Conservation (phyloP, 2,888 invertebrate genomes). For the Himalopsyche japonica region DNA sequence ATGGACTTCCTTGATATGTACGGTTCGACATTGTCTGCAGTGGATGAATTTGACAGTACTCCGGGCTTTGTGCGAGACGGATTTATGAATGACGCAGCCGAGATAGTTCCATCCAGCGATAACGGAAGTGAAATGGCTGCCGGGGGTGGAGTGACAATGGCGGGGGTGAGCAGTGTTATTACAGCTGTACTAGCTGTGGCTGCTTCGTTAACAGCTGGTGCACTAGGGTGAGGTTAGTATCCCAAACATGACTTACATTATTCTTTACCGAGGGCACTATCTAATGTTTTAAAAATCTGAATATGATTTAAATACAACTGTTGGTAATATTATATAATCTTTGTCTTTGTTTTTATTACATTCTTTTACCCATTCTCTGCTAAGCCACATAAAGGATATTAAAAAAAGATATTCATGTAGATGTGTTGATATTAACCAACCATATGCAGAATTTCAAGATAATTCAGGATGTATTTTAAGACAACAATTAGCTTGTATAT, state of each 20-base stretch:
- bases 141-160: conserved; percentile 48
- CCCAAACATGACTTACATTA: not conserved
- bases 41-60: conserved; percentile 48
- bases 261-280: not conserved
- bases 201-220: conserved; percentile 69
- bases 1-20: conserved; percentile 78
- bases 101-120: conserved; percentile 43
- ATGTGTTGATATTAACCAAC: too few species aligned
- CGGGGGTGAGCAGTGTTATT: conserved; percentile 64
- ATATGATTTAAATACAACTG: too few species aligned
- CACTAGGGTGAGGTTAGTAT: conserved; percentile 76
- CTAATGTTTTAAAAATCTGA: not conserved
- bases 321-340: too few species aligned
- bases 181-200: conserved; percentile 66
- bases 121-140: conserved; percentile 36
- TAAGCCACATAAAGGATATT: too few species aligned
- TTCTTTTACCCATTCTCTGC: too few species aligned
- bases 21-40: conserved; percentile 56
- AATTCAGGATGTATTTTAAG: too few species aligned
- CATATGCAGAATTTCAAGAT: too few species aligned
- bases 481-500: too few species aligned
- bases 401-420: too few species aligned
- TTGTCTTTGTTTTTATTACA: too few species aligned
- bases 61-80: not conserved
- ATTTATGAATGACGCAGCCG: conserved; percentile 31